Conservation (phyloP, 2,797 vertebrate species). For the Diplodus puntazzo region DNA sequence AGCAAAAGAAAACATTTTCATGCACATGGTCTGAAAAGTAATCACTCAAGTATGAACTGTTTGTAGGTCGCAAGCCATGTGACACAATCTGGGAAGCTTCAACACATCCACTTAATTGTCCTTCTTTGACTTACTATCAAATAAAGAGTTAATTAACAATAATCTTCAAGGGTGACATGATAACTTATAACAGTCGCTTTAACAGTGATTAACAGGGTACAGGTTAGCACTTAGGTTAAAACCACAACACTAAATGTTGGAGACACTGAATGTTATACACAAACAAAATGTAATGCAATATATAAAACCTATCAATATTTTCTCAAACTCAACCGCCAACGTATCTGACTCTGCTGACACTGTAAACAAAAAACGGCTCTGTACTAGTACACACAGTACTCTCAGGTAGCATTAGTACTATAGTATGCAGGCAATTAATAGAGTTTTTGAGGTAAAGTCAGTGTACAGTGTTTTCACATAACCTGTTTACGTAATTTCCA, state of each 20-base stretch:
- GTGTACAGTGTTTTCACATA: neutral
- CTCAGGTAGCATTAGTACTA: neutral
- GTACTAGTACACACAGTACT: neutral
- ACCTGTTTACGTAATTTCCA: no score
- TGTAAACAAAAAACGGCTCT: neutral
- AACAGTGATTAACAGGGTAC: neutral
- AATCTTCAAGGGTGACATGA: neutral
- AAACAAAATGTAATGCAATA: neutral
- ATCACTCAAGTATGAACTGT: constrained; percentile 1
- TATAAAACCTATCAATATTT: neutral
- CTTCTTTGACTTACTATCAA: neutral
- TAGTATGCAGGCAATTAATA: neutral
- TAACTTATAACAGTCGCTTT: neutral
- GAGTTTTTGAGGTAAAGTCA: neutral
- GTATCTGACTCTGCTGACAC: constrained; percentile 2
- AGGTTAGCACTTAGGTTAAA: neutral
- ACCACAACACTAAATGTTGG: neutral
- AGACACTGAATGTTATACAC: neutral
- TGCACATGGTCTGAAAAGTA: neutral
- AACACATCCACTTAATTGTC: neutral
- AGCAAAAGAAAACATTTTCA: constrained; percentile 24
- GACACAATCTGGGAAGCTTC: neutral
- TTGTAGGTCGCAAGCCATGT: no score
- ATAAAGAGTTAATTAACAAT: neutral
- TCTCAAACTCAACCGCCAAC: neutral